phyloP scores from a whole-genome alignment of 1,140 invertebrate genomes.

The Yoshiicerus persimilis region DNA sequence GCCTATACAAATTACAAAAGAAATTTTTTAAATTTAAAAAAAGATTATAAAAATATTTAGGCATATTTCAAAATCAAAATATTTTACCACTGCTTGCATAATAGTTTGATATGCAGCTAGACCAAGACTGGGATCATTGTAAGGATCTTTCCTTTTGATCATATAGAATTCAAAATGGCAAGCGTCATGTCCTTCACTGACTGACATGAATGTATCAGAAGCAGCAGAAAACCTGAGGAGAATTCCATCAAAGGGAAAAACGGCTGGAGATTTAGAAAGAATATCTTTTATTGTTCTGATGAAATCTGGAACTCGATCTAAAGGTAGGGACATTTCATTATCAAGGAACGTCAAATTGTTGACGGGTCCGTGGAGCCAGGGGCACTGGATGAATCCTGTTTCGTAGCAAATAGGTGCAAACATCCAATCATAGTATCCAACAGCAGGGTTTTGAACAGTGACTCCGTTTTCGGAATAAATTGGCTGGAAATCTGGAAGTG shows the following conservation, averaged over 20 bases:
- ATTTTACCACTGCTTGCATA: conserved; percentile 27
- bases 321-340: not conserved
- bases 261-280: not conserved
- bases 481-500: conserved; percentile 8
- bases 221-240: conserved; percentile 25
- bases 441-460: conserved; percentile 30
- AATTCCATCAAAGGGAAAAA: conserved; percentile 27
- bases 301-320: not conserved
- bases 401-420: conserved; percentile 4
- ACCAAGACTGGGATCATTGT: not conserved
- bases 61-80: no score
- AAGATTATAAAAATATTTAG: no score
- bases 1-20: not conserved
- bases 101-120: conserved; percentile 28
- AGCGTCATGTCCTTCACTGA: not conserved
- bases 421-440: conserved; percentile 8
- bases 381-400: not conserved
- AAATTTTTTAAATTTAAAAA: no score
- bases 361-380: not conserved
- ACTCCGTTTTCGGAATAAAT: conserved; percentile 23
- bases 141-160: conserved; percentile 31
- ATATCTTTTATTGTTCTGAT: conserved; percentile 24
- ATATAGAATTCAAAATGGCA: conserved; percentile 22
- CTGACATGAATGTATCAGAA: conserved; percentile 24
- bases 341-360: conserved; percentile 3